These are phyloP conservation scores for Scrobipalpa costella DNA, from an alignment of 2,888 invertebrate species.

Conservation along the genomic window DNA sequence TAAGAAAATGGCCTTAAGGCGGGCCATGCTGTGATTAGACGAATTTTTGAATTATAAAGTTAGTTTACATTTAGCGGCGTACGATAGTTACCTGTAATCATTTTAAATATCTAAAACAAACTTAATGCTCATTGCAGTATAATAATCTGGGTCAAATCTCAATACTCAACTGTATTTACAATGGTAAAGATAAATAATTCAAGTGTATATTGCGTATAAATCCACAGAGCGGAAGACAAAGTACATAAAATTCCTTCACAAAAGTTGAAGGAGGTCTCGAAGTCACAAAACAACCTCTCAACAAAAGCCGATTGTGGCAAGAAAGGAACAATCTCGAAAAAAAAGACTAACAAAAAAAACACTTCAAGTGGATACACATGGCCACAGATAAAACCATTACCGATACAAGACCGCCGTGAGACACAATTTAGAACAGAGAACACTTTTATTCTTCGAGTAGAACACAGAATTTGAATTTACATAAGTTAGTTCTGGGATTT, in stretches of 20 bases:
- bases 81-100: too few species aligned
- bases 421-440: neutral
- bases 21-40: too few species aligned
- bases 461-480: neutral
- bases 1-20: too few species aligned
- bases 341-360: slow-evolving; percentile 25
- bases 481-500: neutral
- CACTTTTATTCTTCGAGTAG: neutral
- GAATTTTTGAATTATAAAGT: too few species aligned
- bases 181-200: too few species aligned
- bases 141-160: too few species aligned
- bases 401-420: slow-evolving; percentile 6
- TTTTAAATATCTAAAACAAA: too few species aligned
- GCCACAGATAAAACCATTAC: slow-evolving; percentile 22
- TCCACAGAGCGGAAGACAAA: neutral
- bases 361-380: slow-evolving; percentile 36
- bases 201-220: neutral
- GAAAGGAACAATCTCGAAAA: slow-evolving; percentile 16
- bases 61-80: too few species aligned
- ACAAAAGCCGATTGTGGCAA: slow-evolving; percentile 19
- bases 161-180: too few species aligned
- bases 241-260: neutral
- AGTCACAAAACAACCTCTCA: slow-evolving; percentile 12
- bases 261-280: slow-evolving; percentile 15
- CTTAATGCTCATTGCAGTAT: too few species aligned